Conservation (phyloP, 1,140 invertebrate species). For the Neoseiulus cucumeris region DNA sequence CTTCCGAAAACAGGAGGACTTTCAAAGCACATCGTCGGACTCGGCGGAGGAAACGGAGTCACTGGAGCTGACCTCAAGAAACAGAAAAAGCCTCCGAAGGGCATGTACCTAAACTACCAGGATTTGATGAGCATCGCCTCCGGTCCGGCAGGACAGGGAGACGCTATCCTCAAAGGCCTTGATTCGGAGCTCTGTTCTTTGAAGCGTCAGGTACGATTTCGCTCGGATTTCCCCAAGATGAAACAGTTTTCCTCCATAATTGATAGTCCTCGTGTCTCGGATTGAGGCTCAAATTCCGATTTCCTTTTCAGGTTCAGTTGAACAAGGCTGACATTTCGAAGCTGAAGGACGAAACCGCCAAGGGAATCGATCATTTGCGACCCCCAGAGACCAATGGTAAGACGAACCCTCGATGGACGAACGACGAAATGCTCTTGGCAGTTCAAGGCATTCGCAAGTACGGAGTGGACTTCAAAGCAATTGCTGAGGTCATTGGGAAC, state of each 20-base stretch:
- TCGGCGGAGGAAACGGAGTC: not conserved
- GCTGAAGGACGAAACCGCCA: constrained; percentile 38
- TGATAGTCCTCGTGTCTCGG: not conserved
- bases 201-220: constrained; percentile 52
- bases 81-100: constrained; percentile 75
- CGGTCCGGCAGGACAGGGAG: constrained; percentile 43
- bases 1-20: constrained; percentile 48
- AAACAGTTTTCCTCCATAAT: not conserved
- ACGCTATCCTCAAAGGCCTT: constrained; percentile 64
- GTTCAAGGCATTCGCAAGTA: constrained; percentile 77
- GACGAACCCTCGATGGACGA: constrained; percentile 72
- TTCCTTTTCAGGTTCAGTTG: constrained; percentile 55
- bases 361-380: constrained; percentile 49
- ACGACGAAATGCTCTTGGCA: constrained; percentile 71
- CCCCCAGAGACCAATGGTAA: constrained; percentile 38
- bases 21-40: constrained; percentile 27
- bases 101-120: constrained; percentile 92
- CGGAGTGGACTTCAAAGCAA: constrained; percentile 85
- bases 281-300: not conserved
- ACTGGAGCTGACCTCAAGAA: constrained; percentile 21
- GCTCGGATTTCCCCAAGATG: not conserved
- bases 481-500: constrained; percentile 80
- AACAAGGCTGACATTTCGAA: constrained; percentile 79
- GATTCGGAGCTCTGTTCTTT: constrained; percentile 78
- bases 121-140: constrained; percentile 70